A percentile compares a stretch with the other conserved stretches of the same genome.
phyloP scores from a whole-genome alignment of 2,797 vertebrate genomes.

The Diplodus puntazzo region DNA sequence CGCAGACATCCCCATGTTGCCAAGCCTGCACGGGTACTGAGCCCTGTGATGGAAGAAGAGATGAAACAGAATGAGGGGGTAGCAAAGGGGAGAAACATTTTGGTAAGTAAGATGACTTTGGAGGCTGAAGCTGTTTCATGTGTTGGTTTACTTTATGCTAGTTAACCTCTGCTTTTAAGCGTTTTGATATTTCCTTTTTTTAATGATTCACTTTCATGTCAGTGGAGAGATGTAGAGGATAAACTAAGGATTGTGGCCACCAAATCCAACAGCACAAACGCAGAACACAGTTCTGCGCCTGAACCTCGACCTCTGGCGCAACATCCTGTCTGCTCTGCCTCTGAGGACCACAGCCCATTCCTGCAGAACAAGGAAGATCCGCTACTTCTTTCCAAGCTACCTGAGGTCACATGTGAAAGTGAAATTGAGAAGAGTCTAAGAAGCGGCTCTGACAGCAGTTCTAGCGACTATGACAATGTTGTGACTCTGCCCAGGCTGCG shows the following conservation, averaged over 20 bases:
- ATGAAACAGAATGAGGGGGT: slow-evolving; percentile 37
- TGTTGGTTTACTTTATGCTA: not conserved
- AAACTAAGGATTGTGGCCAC: slow-evolving; percentile 4
- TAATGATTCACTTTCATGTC: slow-evolving; percentile 5
- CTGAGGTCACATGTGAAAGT: slow-evolving; percentile 11
- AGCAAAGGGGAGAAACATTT: slow-evolving; percentile 10
- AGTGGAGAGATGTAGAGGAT: slow-evolving; percentile 14
- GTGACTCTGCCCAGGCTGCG: slow-evolving; percentile 21
- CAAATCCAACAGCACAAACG: slow-evolving; percentile 17
- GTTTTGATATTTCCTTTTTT: not conserved
- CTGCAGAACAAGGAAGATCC: slow-evolving; percentile 55
- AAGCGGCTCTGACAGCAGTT: slow-evolving; percentile 1
- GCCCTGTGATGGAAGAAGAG: slow-evolving; percentile 33
- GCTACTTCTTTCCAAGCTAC: slow-evolving; percentile 24
- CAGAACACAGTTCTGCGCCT: slow-evolving; percentile 45
- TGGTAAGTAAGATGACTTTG: slow-evolving; percentile 32
- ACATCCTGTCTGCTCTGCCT: not conserved
- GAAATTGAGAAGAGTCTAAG: slow-evolving; percentile 23
- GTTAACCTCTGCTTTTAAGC: not conserved
- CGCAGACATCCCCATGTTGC: slow-evolving; percentile 31
- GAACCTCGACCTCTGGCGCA: slow-evolving; percentile 7
- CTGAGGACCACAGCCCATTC: not conserved
- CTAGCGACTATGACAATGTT: slow-evolving; percentile 17
- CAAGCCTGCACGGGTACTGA: slow-evolving; percentile 16
- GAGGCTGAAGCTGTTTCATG: not conserved